phyloP scores from a whole-genome alignment of 1,140 invertebrate species.

The Adelges cooleyi region DNA sequence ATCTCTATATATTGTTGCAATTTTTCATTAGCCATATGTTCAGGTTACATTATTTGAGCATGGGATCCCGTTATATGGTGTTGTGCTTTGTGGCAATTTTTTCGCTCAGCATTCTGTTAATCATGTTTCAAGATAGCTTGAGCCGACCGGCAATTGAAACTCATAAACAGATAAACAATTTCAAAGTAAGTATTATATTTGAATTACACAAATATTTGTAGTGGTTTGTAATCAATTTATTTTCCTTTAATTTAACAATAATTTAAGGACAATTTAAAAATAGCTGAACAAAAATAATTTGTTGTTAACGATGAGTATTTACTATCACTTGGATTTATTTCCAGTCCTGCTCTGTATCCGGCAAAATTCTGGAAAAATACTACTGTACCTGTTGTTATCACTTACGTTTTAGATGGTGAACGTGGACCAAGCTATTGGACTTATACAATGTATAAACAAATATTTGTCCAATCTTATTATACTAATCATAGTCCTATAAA shows the following conservation, averaged over 20 bases:
- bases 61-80: constrained; percentile 26
- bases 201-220: too few relatives aligned
- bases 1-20: too few relatives aligned
- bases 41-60: constrained; percentile 12
- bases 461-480: constrained; percentile 63
- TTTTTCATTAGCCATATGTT: background rate
- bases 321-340: constrained; percentile 50
- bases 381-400: constrained; percentile 43
- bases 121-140: constrained; percentile 41
- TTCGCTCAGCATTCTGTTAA: constrained; percentile 33
- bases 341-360: constrained; percentile 41
- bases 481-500: too few relatives aligned
- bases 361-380: constrained; percentile 47
- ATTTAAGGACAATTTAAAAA: constrained; percentile 59
- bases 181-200: constrained; percentile 19
- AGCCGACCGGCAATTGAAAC: constrained; percentile 57
- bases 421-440: constrained; percentile 50
- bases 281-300: constrained; percentile 58
- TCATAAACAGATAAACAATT: constrained; percentile 62
- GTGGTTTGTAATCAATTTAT: too few relatives aligned
- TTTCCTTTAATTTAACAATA: background rate
- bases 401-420: constrained; percentile 41
- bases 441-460: constrained; percentile 60
- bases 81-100: constrained; percentile 34
- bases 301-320: constrained; percentile 61